Evolutionary conservation across 1,140 invertebrate species (phyloP).

Genomic region (Heliothis subflexa): DNA sequence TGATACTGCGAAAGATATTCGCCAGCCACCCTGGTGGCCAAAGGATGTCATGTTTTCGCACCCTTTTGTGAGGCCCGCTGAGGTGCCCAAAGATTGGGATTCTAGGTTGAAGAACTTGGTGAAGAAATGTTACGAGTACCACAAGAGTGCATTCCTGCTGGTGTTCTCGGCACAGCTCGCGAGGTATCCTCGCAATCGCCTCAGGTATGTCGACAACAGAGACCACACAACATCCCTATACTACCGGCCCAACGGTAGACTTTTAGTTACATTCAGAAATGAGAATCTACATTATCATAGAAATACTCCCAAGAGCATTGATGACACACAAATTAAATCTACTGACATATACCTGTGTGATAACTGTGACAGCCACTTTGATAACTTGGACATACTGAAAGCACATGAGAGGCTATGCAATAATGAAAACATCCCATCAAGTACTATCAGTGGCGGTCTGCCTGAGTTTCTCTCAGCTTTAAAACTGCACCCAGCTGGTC

Average conservation of each 20-base stretch:
- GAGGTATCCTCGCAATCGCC: slow-evolving; percentile 88
- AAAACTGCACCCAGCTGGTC: slow-evolving; percentile 64
- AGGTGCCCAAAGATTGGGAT: slow-evolving; percentile 87
- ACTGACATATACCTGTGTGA: slow-evolving; percentile 91
- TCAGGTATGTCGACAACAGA: slow-evolving; percentile 90
- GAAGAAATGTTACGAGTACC: slow-evolving; percentile 90
- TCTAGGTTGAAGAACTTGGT: slow-evolving; percentile 89
- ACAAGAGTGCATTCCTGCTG: slow-evolving; percentile 90
- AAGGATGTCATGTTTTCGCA: slow-evolving; percentile 88
- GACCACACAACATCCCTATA: slow-evolving; percentile 91
- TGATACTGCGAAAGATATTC: slow-evolving; percentile 87
- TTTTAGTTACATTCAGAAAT: slow-evolving; percentile 91
- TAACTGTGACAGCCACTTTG: slow-evolving; percentile 89
- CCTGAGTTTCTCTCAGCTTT: slow-evolving; percentile 76
- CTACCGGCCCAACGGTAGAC: slow-evolving; percentile 88
- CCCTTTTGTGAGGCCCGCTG: slow-evolving; percentile 86
- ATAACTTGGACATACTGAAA: slow-evolving; percentile 75
- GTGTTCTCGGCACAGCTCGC: slow-evolving; percentile 90
- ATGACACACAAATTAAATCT: slow-evolving; percentile 62
- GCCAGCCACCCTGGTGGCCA: slow-evolving; percentile 90
- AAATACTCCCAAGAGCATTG: slow-evolving; percentile 73
- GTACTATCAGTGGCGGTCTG: slow-evolving; percentile 65
- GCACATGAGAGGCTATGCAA: slow-evolving; percentile 83
- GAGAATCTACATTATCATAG: slow-evolving; percentile 89
- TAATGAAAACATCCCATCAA: slow-evolving; percentile 66